Conservation (phyloP, 2,113 vertebrate genomes). For the Sebastes fasciatus region DNA sequence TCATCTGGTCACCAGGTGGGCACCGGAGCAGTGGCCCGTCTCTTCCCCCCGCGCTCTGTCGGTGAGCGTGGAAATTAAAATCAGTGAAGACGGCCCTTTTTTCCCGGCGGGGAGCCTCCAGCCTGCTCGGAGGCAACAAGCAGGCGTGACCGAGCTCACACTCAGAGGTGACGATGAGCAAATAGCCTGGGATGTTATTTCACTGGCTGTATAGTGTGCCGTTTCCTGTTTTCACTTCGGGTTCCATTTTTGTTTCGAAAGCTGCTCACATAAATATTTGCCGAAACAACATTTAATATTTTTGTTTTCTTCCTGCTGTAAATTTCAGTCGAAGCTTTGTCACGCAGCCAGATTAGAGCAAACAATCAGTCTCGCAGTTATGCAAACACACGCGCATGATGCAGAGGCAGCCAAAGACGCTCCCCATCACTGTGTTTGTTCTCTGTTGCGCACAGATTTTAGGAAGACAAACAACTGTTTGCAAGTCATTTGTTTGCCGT, state of each 20-base stretch:
- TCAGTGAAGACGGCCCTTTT: conserved; percentile 22
- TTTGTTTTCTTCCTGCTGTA: conserved; percentile 20
- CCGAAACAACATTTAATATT: conserved; percentile 46
- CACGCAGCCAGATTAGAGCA: conserved; percentile 12
- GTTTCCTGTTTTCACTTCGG: conserved; percentile 39
- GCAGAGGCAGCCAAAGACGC: conserved; percentile 31
- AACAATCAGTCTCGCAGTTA: conserved; percentile 38
- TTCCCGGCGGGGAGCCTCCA: conserved; percentile 9
- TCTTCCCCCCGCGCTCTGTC: conserved; percentile 9
- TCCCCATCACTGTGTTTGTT: conserved; percentile 63
- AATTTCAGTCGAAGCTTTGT: conserved; percentile 3
- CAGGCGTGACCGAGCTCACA: conserved; percentile 40
- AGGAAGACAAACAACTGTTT: conserved; percentile 51
- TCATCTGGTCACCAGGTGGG: conserved; percentile 62
- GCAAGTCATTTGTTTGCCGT: conserved; percentile 53
- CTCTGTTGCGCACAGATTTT: conserved; percentile 48
- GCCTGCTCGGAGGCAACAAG: conserved; percentile 42
- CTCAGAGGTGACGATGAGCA: conserved; percentile 51
- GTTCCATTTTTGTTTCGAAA: conserved; percentile 40
- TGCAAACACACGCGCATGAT: conserved; percentile 52
- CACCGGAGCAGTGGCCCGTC: conserved; percentile 21
- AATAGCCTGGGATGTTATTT: conserved; percentile 39
- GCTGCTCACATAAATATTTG: conserved; percentile 35
- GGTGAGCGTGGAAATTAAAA: conserved; percentile 49
- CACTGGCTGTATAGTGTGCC: conserved; percentile 12